phyloP scores from a whole-genome alignment of 2,797 vertebrate species.

The Sebastes trivittatus region DNA sequence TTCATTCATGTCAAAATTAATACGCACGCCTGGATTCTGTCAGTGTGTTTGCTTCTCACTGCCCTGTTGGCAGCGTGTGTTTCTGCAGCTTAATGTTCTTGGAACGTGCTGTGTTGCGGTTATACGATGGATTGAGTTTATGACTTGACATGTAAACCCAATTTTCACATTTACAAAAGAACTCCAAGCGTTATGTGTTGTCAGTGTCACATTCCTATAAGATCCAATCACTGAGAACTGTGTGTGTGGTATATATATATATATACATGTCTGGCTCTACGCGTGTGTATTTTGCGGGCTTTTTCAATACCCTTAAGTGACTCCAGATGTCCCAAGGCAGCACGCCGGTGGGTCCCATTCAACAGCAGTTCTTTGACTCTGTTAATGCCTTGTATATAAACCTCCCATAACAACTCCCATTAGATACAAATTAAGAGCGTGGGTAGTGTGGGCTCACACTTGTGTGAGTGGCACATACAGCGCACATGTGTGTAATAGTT shows the following conservation, averaged over 20 bases:
- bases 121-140: conserved; percentile 52
- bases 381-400: conserved; percentile 79
- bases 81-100: conserved; percentile 22
- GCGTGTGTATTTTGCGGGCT: conserved; percentile 67
- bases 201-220: conserved; percentile 64
- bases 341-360: conserved; percentile 73
- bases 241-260: conserved; percentile 51
- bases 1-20: conserved; percentile 44
- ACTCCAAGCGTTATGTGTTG: conserved; percentile 39
- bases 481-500: conserved; percentile 47
- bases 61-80: not conserved
- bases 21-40: not conserved
- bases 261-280: conserved; percentile 26
- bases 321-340: conserved; percentile 79
- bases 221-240: conserved; percentile 50
- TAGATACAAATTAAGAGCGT: conserved; percentile 69
- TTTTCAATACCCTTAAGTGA: conserved; percentile 79
- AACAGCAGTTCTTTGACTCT: conserved; percentile 72
- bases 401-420: conserved; percentile 74
- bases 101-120: conserved; percentile 30
- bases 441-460: conserved; percentile 29
- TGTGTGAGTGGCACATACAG: conserved; percentile 45
- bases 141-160: conserved; percentile 65
- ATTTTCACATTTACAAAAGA: conserved; percentile 64
- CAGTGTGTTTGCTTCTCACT: not conserved